Evolutionary conservation across 1,140 invertebrate genomes (phyloP).

Genomic region (Palaemon carinicauda): DNA sequence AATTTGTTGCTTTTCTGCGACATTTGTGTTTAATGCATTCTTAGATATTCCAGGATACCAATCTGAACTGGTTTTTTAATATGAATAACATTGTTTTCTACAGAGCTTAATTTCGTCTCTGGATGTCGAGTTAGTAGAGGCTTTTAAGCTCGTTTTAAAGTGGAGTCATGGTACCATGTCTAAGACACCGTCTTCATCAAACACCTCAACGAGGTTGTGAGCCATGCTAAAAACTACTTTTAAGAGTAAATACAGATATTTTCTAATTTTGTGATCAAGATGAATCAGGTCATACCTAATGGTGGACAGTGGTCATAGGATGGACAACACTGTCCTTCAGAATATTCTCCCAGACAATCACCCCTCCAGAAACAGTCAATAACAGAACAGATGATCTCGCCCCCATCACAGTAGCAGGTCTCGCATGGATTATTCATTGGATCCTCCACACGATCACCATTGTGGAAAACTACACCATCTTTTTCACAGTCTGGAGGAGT

Average conservation of each 20-base stretch:
- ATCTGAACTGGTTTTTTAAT: too few relatives aligned
- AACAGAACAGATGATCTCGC: slow-evolving; percentile 16
- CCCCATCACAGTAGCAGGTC: background rate
- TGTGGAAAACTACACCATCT: background rate
- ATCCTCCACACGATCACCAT: background rate
- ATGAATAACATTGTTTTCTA: too few relatives aligned
- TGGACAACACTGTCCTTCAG: slow-evolving; percentile 3
- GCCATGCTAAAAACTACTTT: too few relatives aligned
- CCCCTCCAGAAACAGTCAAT: slow-evolving; percentile 1
- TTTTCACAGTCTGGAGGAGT: slow-evolving; percentile 18
- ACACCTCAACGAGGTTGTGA: too few relatives aligned
- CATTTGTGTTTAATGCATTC: too few relatives aligned
- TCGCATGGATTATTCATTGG: slow-evolving; percentile 14
- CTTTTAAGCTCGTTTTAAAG: too few relatives aligned
- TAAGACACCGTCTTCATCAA: too few relatives aligned
- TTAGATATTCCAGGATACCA: too few relatives aligned
- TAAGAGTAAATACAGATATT: background rate
- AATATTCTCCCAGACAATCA: slow-evolving; percentile 11
- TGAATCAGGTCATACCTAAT: background rate
- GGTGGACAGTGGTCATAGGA: slow-evolving; percentile 25
- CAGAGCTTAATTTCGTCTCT: too few relatives aligned
- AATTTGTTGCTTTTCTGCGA: too few relatives aligned
- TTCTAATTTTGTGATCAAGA: background rate
- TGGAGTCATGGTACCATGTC: too few relatives aligned
- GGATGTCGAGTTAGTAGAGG: too few relatives aligned